These are phyloP conservation scores for human DNA, from an alignment of 2,113 vertebrate species.

Conservation along the genomic window DNA sequence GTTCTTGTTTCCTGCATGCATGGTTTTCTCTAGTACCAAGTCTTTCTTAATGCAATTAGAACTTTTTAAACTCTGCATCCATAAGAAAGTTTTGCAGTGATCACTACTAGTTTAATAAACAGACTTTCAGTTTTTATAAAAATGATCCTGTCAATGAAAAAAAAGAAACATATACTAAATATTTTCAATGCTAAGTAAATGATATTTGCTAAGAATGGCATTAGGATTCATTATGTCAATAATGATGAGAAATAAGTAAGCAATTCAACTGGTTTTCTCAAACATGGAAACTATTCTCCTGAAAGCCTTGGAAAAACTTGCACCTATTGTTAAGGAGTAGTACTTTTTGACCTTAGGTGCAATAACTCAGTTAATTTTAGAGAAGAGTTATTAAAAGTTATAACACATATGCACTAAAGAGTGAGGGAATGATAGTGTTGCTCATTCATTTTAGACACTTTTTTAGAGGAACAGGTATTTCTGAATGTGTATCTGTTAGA, in stretches of 20 bases:
- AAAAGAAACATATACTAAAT: not conserved
- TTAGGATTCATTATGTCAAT: not conserved
- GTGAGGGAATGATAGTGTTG: not conserved
- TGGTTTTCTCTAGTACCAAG: not conserved
- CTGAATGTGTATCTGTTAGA: not conserved
- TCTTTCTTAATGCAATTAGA: not conserved
- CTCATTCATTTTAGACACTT: not conserved
- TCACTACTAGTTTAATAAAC: not conserved
- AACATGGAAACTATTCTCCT: not conserved
- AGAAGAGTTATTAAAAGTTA: not conserved
- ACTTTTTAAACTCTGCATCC: too few species aligned
- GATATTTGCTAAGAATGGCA: not conserved
- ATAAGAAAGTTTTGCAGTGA: not conserved
- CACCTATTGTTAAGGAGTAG: not conserved
- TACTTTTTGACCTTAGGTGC: not conserved
- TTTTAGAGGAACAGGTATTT: not conserved
- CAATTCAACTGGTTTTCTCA: not conserved
- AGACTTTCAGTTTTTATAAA: not conserved
- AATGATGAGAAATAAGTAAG: not conserved
- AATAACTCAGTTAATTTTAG: not conserved
- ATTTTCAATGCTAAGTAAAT: not conserved
- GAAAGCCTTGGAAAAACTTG: not conserved
- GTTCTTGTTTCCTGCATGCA: not conserved
- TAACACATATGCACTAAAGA: not conserved
- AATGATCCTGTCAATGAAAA: not conserved